phyloP scores from a whole-genome alignment of 2,113 vertebrate genomes.

The Myanophis thanlyinensis region DNA sequence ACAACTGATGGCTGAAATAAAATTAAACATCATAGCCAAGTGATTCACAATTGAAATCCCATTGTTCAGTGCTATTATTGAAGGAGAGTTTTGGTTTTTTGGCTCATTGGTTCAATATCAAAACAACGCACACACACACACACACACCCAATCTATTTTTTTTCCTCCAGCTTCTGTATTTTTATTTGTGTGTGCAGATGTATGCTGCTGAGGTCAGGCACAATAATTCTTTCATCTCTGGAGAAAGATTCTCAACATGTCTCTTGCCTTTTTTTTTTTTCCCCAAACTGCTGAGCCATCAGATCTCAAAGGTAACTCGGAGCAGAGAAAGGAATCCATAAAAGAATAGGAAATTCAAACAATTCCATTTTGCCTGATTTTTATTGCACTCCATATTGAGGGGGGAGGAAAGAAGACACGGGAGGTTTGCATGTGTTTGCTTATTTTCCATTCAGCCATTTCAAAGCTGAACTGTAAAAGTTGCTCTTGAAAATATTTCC shows the following conservation, averaged over 20 bases:
- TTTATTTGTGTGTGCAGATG: neutral
- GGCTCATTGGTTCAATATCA: conserved; percentile 13
- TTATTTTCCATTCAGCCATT: neutral
- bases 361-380: neutral
- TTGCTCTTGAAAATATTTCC: neutral
- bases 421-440: neutral
- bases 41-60: neutral
- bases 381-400: neutral
- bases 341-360: neutral
- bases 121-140: neutral
- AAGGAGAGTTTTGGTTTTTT: neutral
- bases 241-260: neutral
- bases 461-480: neutral
- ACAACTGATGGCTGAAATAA: conserved; percentile 6
- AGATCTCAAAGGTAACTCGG: neutral
- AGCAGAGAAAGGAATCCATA: neutral
- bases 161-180: neutral
- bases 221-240: neutral
- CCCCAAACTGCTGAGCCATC: conserved; percentile 15
- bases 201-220: neutral
- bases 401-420: neutral
- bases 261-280: neutral
- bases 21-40: conserved; percentile 4
- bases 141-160: neutral
- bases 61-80: conserved; percentile 19